Base-by-base conservation (phyloP, 2,113 vertebrate species). In the Protobothrops flavoviridis region DNA sequence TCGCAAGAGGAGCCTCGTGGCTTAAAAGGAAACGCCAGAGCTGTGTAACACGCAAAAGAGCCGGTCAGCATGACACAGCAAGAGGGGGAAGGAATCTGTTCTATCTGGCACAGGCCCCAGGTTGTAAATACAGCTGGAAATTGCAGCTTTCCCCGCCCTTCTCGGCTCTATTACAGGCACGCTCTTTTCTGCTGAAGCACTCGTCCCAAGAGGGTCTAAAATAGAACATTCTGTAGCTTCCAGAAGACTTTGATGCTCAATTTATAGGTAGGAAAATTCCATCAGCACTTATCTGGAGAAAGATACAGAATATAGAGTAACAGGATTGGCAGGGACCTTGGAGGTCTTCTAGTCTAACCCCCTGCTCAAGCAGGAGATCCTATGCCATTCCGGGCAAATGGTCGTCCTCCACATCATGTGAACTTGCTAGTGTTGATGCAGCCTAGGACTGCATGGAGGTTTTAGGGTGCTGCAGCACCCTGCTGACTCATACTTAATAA, bases 71-170 rank as follows among this genome's bases (percentile, higher is more conserved):
- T 91, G 95, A 91, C 94, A 94, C 59, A 92, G 90, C 91, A 93
- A 94, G 17, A 55, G 6, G 11, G 13, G 39, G 15, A 17, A 2
- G 10, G 50, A 33, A 24, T 33, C 11, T 33, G 15, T 15, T 15
- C 13, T 17, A n/a, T 20, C 0, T 94, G 92, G 81, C 92, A 61
- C 88, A 5, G 52, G 61, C 91, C 88, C 91, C 0, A 0, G 1
- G 52, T 61, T 85, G 33, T n/a, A 0, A 2, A 0, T 0, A 23
- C 23, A 92, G 56, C 86, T 48, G 57, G 43, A 81, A 93, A 93
- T 91, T 94, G 93, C 93, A 91, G 90, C 20, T 90, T 8, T 3
- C 69, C 69, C n/a, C 69, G 33, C 33, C 50, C 89, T 91, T n/a
- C 91, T 23, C 2, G 5, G 23, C 55, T 61, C 50, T 61, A 52